Evolutionary conservation across 2,888 invertebrate genomes (phyloP).

Genomic region (Calliphora vomitoria): DNA sequence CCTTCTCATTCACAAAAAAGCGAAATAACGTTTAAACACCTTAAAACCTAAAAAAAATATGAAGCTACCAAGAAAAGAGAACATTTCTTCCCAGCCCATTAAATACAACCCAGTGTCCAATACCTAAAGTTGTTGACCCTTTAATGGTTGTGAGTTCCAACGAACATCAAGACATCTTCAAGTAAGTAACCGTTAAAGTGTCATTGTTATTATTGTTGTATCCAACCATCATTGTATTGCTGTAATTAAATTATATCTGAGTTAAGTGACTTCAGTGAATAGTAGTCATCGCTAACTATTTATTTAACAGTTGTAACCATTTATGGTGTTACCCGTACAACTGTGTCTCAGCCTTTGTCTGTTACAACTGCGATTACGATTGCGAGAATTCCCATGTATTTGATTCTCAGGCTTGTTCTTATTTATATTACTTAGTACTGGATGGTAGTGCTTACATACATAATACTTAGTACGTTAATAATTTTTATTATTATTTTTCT

Average conservation of each 20-base stretch:
- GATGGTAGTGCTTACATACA: neutral
- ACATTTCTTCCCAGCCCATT: neutral
- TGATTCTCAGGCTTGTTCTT: constrained; percentile 54
- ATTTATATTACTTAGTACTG: constrained; percentile 8
- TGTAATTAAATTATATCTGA: constrained; percentile 63
- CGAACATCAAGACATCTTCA: neutral
- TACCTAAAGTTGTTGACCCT: constrained; percentile 45
- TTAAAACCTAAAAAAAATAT: no score
- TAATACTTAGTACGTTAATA: constrained; percentile 17
- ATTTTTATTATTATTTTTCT: constrained; percentile 41
- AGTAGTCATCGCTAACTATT: constrained; percentile 55
- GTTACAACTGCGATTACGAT: constrained; percentile 2
- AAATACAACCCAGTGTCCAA: constrained; percentile 33
- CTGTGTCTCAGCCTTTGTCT: constrained; percentile 9
- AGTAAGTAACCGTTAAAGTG: constrained; percentile 52
- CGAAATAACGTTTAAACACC: neutral
- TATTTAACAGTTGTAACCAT: constrained; percentile 54
- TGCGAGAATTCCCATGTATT: constrained; percentile 36
- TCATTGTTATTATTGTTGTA: constrained; percentile 14
- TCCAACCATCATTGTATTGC: constrained; percentile 34
- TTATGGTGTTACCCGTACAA: constrained; percentile 43
- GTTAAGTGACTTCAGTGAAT: constrained; percentile 50
- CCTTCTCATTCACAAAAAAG: no score
- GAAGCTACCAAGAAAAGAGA: neutral
- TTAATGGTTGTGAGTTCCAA: constrained; percentile 5